These are phyloP conservation scores for Drosophila parthenogenetica DNA, from an alignment of 2,888 invertebrate species.

Conservation along the genomic window DNA sequence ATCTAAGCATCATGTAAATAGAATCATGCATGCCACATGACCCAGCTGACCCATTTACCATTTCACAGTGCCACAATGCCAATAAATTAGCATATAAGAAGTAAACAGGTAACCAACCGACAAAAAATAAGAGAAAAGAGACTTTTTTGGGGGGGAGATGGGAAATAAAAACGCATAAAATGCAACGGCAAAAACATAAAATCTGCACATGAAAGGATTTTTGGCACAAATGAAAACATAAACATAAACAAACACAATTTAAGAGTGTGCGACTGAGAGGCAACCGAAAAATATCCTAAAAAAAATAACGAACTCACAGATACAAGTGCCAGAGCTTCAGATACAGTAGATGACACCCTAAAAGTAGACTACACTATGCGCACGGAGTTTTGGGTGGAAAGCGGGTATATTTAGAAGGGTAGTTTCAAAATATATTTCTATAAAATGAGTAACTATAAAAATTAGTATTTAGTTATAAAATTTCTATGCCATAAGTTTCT, in stretches of 20 bases:
- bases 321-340: background rate
- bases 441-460: no score
- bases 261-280: background rate
- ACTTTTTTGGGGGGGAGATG: background rate
- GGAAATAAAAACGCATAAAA: conserved; percentile 24
- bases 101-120: conserved; percentile 41
- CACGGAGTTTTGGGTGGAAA: background rate
- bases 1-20: conserved; percentile 37
- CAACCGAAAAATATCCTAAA: background rate
- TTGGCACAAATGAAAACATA: conserved; percentile 49
- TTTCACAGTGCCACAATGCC: conserved; percentile 52
- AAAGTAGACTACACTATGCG: conserved; percentile 40
- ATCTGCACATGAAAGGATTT: conserved; percentile 61
- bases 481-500: no score
- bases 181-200: conserved; percentile 47
- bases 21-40: conserved; percentile 28
- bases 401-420: background rate
- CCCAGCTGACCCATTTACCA: conserved; percentile 56
- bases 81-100: conserved; percentile 78
- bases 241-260: conserved; percentile 50
- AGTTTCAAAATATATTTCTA: no score
- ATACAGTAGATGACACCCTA: conserved; percentile 21
- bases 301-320: background rate
- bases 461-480: no score
- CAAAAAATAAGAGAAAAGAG: conserved; percentile 14